phyloP scores from a whole-genome alignment of 2,113 vertebrate species.

The Mellivora capensis region DNA sequence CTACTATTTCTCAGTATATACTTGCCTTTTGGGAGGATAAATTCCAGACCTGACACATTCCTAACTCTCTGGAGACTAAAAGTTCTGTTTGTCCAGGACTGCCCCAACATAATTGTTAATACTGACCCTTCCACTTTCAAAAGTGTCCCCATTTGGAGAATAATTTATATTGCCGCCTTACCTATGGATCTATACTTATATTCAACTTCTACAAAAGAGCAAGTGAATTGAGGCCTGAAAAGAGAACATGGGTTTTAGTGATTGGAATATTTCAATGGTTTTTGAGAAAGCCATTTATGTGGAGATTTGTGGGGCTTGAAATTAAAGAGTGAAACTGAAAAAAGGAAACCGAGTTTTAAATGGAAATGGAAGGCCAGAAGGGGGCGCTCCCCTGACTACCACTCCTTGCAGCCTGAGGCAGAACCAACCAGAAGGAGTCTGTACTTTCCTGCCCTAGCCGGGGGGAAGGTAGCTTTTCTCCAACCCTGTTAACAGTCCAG shows the following conservation, averaged over 20 bases:
- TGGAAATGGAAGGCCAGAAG: background rate
- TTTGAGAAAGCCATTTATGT: constrained; percentile 3
- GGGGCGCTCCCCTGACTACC: background rate
- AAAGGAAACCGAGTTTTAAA: background rate
- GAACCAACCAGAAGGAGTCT: background rate
- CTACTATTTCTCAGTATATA: background rate
- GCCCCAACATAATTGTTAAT: background rate
- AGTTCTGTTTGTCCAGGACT: background rate
- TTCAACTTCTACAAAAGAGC: background rate
- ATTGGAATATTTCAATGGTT: background rate
- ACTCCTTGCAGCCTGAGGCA: background rate
- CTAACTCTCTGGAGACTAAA: background rate
- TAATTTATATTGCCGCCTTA: background rate
- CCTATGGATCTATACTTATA: background rate
- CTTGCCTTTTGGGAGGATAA: background rate
- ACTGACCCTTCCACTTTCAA: background rate
- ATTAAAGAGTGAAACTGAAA: background rate
- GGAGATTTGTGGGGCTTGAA: background rate
- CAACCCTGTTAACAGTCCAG: background rate
- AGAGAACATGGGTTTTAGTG: background rate
- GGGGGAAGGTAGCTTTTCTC: background rate
- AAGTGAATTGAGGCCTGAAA: background rate
- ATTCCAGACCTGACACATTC: background rate
- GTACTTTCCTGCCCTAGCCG: background rate
- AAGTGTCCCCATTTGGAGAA: background rate